Base-by-base conservation (phyloP, 2,888 invertebrate species). In the Yponomeuta cagnagella region DNA sequence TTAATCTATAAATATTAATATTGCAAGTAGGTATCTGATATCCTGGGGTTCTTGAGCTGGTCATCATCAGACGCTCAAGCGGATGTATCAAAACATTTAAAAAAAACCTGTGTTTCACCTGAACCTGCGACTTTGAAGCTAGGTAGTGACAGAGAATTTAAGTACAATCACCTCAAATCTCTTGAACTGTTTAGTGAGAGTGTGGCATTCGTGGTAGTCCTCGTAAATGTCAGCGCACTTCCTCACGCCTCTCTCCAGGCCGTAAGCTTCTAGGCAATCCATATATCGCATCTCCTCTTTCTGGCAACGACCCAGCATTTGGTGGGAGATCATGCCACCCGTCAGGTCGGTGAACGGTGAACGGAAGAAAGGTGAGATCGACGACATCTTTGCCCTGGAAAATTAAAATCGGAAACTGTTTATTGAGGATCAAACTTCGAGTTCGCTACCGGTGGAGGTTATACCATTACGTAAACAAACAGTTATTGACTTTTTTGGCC, bases 251-350 rank as follows among this genome's bases (percentile, higher is more conserved):
- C 93, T 90, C n/a, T 94, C 93, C 10, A 94, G 77, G 1, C 97
- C 97, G 75, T 97, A 96, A 2, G 96, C 97, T 79, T 97, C 96
- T 69, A 96, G 79, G 78, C 97, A 97, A 75, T 97, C 96, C 88
- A 96, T 93, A 78, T 94, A 93, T 48, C 93, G 93, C 81, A 95
- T 88, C 86, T 97, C 97, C 75, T 95, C 87, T 72, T 93, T 90
- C 58, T 93, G 94, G 79, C 97, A 97, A 37, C 85, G 81, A 33
- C 94, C 94, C 77, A 93, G 87, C 78, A 93, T 87, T 82, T 96
- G 96, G 76, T 95, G 94, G 73, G 94, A 95, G 43, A 94, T 78
- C 72, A 95, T 70, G 31, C 93, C 91, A 74, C 94, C 95, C 58
- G 95, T 95, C 70, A 96, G 78, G 83, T 96, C 96, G 6, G 96